Base-by-base conservation (phyloP, 2,888 invertebrate genomes). In the Gastrophysa polygoni region DNA sequence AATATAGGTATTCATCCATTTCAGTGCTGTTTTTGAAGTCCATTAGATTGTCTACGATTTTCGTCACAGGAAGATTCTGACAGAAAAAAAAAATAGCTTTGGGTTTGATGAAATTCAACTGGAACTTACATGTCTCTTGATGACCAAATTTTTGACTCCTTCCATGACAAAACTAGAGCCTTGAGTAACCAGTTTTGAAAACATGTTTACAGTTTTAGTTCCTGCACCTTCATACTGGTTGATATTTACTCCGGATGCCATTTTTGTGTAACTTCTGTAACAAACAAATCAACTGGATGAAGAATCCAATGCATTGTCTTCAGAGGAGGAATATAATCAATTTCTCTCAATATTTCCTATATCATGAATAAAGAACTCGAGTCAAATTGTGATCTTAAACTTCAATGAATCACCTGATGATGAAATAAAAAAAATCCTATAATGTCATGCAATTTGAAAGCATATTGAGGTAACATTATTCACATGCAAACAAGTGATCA, bases 111-210 rank as follows among this genome's bases (percentile, higher is more conserved):
- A 38, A 14, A 11, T 49, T 14, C n/a, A n/a, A 38, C 59, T 54
- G 50, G n/a, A 47, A 87, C 90, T 88, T 81, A 94, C 95, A 83
- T 99, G 98, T 84, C 94, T 91, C 82, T 99, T 99, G 7, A 99
- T 95, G 16, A 98, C 98, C 74, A 99, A 88, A 85, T 99, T 99
- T 82, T 98, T 96, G 0, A 98, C 98, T 34, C 98, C 99, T 82
- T 99, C 99, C 98, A 99, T 99, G 0, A 99, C 97, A 81, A 99
- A 98, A 32, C 95, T 95, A 0, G 98, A 98, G 18, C 98, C 97
- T 79, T 98, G 96, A 7, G 93, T 93, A 75, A 99, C 93, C 58
- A 99, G 85, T 82, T 98, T 99, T 7, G 96, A 96, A 83, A 99
- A 98, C 98, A 99, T 98, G 65, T 92, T 94, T 1, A 96, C 95